Conservation (phyloP, 2,888 invertebrate genomes). For the Sphaerophoria rueppellii region DNA sequence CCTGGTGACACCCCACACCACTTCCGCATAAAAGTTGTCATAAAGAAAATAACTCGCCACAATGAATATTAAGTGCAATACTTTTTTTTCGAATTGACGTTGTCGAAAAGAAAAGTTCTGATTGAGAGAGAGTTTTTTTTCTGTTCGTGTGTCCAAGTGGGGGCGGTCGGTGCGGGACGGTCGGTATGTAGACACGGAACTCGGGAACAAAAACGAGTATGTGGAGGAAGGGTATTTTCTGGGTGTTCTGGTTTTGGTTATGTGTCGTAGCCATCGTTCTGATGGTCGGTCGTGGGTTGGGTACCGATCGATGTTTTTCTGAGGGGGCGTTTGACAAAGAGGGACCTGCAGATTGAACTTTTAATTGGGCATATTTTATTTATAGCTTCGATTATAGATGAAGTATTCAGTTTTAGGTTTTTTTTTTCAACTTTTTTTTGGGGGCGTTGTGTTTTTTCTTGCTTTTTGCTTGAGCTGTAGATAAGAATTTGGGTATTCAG, state of each 20-base stretch:
- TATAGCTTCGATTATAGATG: slow-evolving; percentile 17
- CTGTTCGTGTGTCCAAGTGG: not conserved
- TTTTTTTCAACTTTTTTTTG: slow-evolving; percentile 8
- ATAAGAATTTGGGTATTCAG: slow-evolving; percentile 13
- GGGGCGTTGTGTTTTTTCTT: slow-evolving; percentile 45
- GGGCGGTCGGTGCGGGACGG: too few relatives aligned
- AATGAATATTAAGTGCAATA: slow-evolving; percentile 52
- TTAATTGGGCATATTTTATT: slow-evolving; percentile 50
- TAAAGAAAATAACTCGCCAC: slow-evolving; percentile 25
- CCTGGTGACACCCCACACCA: slow-evolving; percentile 7
- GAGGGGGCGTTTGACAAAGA: slow-evolving; percentile 19
- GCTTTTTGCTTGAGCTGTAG: not conserved
- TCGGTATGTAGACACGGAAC: too few relatives aligned
- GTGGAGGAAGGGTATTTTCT: not conserved
- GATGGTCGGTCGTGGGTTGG: too few relatives aligned
- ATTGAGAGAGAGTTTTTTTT: slow-evolving; percentile 2
- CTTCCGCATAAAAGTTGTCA: slow-evolving; percentile 46
- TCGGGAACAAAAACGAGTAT: not conserved
- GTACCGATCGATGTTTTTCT: not conserved
- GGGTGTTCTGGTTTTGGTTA: too few relatives aligned
- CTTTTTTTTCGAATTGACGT: slow-evolving; percentile 8
- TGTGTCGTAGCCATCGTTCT: too few relatives aligned
- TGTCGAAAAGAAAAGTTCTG: slow-evolving; percentile 37
- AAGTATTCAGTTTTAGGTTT: not conserved
- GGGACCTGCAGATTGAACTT: slow-evolving; percentile 45